phyloP scores from a whole-genome alignment of 2,888 invertebrate genomes.

The Anticlea derivata region DNA sequence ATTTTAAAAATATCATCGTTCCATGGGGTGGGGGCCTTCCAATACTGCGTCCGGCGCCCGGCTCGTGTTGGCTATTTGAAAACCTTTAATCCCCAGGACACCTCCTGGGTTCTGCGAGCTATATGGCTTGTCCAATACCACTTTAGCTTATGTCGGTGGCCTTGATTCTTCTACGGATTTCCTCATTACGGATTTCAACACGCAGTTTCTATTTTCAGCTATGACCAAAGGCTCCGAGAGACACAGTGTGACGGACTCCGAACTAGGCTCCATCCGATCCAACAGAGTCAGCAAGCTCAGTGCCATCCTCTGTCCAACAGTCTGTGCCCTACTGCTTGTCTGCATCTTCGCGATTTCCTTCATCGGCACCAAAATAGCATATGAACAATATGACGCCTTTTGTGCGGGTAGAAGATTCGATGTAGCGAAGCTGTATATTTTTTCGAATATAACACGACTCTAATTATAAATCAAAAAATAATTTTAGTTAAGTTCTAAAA shows the following conservation, averaged over 20 bases:
- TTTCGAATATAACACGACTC: slow-evolving; percentile 50
- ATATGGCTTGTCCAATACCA: no score
- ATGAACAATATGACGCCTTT: slow-evolving; percentile 64
- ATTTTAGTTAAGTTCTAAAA: not conserved
- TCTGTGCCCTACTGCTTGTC: slow-evolving; percentile 65
- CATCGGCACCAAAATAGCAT: slow-evolving; percentile 59
- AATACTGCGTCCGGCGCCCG: no score
- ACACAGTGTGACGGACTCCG: slow-evolving; percentile 59
- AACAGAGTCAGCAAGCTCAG: slow-evolving; percentile 53
- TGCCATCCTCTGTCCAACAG: slow-evolving; percentile 66
- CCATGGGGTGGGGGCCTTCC: no score
- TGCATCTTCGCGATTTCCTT: slow-evolving; percentile 58
- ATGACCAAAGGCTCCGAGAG: slow-evolving; percentile 58
- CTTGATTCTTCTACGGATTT: no score
- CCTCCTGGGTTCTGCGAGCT: no score
- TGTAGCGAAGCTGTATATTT: slow-evolving; percentile 55
- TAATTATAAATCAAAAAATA: slow-evolving; percentile 23
- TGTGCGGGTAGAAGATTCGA: slow-evolving; percentile 56
- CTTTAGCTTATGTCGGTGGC: no score
- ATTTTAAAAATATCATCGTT: no score
- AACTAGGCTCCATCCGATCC: slow-evolving; percentile 51
- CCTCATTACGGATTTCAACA: no score
- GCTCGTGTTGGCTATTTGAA: no score
- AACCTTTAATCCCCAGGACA: no score
- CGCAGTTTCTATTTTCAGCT: slow-evolving; percentile 40